Conservation (phyloP, 2,888 invertebrate species). For the Aspidiotus rigidus region DNA sequence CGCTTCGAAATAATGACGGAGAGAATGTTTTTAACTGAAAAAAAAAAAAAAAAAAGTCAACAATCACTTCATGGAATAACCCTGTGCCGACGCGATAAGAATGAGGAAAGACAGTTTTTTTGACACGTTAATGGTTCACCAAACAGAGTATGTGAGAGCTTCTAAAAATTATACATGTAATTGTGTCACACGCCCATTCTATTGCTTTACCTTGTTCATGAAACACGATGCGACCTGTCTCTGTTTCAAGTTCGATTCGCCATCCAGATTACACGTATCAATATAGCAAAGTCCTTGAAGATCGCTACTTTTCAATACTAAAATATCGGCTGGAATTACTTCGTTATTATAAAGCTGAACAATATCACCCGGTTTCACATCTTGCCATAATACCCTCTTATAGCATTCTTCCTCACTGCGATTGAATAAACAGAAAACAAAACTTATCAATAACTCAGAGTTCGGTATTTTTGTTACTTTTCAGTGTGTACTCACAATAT, state of each 20-base stretch:
- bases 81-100: background rate
- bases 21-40: slow-evolving; percentile 60
- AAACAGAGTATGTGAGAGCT: background rate
- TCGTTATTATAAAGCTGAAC: slow-evolving; percentile 94
- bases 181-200: background rate
- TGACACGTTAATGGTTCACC: background rate
- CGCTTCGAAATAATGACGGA: slow-evolving; percentile 69
- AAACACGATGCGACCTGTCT: slow-evolving; percentile 31
- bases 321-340: slow-evolving; percentile 89
- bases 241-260: slow-evolving; percentile 34
- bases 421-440: slow-evolving; percentile 36
- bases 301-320: slow-evolving; percentile 80
- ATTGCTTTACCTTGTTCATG: slow-evolving; percentile 24
- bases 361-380: slow-evolving; percentile 85
- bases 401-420: slow-evolving; percentile 69
- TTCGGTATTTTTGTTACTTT: background rate
- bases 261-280: slow-evolving; percentile 34
- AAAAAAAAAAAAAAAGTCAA: slow-evolving; percentile 39
- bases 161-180: background rate
- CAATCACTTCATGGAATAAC: background rate
- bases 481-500: slow-evolving; percentile 58
- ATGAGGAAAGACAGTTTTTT: background rate
- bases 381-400: slow-evolving; percentile 78
- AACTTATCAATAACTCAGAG: background rate
- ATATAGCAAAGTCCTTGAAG: slow-evolving; percentile 45